Evolutionary conservation across 2,888 invertebrate genomes (phyloP).

Genomic region (Drosophila monieri): DNA sequence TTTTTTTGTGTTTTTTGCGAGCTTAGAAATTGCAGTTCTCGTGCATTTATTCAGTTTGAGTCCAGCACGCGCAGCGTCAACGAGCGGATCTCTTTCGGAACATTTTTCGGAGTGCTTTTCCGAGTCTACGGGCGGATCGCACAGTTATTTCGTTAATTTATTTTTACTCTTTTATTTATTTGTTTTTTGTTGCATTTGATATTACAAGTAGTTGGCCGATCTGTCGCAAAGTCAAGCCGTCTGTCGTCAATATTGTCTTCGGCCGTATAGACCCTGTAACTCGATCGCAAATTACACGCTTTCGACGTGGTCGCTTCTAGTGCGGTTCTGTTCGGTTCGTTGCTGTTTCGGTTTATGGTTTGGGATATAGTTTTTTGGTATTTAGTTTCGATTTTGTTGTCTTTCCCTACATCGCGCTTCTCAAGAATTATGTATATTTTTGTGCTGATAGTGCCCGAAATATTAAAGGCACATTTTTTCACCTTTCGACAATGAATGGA

Average conservation of each 20-base stretch:
- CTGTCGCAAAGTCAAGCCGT: conserved; percentile 29
- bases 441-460: conserved; percentile 30
- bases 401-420: neutral
- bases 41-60: conserved; percentile 67
- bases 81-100: conserved; percentile 49
- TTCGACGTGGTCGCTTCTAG: conserved; percentile 24
- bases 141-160: conserved; percentile 19
- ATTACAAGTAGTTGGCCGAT: conserved; percentile 24
- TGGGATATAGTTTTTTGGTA: conserved; percentile 1
- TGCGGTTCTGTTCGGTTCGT: conserved; percentile 10
- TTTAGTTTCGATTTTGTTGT: conserved; percentile 10
- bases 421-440: conserved; percentile 12
- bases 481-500: conserved; percentile 18
- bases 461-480: neutral
- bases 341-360: conserved; percentile 18
- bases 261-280: conserved; percentile 41
- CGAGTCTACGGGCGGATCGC: conserved; percentile 7
- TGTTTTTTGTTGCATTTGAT: conserved; percentile 13
- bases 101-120: neutral
- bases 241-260: conserved; percentile 22
- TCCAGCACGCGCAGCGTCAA: conserved; percentile 71
- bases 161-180: conserved; percentile 4
- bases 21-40: conserved; percentile 77
- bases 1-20: conserved; percentile 31
- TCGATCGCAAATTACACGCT: conserved; percentile 56